phyloP scores from a whole-genome alignment of 2,113 vertebrate genomes.

The Anoura caudifer region DNA sequence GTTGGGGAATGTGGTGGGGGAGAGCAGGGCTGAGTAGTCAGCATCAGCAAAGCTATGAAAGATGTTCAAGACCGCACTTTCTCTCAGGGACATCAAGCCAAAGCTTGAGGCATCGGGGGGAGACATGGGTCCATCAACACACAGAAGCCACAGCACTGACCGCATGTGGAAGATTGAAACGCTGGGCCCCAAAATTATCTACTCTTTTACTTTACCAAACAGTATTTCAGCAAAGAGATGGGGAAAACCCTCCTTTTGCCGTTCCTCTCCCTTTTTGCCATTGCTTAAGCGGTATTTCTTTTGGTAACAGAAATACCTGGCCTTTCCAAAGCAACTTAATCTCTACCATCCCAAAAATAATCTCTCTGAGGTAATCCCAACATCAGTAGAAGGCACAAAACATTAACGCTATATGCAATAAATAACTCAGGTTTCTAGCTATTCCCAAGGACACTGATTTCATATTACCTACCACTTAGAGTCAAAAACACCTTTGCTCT shows the following conservation, averaged over 20 bases:
- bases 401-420: conserved; percentile 24
- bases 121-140: not conserved
- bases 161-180: not conserved
- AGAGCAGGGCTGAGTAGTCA: not conserved
- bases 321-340: conserved; percentile 32
- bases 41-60: not conserved
- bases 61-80: not conserved
- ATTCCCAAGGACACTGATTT: not conserved
- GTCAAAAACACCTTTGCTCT: not conserved
- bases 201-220: not conserved
- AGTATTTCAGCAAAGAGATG: not conserved
- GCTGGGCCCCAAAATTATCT: not conserved
- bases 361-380: conserved; percentile 31
- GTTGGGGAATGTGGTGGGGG: not conserved
- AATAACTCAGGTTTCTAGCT: conserved; percentile 37
- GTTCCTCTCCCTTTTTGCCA: not conserved
- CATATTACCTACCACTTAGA: not conserved
- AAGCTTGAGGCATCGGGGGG: not conserved
- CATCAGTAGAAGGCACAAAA: not conserved
- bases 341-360: conserved; percentile 36
- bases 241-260: not conserved
- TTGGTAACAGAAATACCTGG: conserved; percentile 53
- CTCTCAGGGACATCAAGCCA: not conserved
- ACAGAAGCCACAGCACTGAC: not conserved
- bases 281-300: conserved; percentile 48